Evolutionary conservation across 2,888 invertebrate genomes (phyloP), one percentile per base, ranked within the genome.

Genomic region (Lithophane socia): DNA sequence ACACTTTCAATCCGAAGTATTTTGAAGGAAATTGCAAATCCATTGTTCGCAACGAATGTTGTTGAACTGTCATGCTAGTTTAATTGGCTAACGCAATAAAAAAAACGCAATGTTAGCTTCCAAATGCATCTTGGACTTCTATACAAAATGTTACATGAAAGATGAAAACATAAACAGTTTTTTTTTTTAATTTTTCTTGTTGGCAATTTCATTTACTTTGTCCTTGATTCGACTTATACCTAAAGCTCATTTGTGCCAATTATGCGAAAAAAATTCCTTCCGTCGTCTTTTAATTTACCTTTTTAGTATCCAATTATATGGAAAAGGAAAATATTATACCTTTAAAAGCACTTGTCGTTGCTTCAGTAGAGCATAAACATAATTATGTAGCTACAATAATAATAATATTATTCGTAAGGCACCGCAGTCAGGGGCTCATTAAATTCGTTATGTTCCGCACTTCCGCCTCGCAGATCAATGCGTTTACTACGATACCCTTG

Each of bases 261-360:
- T 54, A n/a, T 56, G 13, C 37, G 2, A 60, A 72, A 1, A 24
- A 18, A 1, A n/a, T 66, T 56, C 37, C 49, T 42, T 54, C 18
- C 8, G 12, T 37, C 60, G 24, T 47, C 24, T 63, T 63, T 63
- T 13, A 66, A 78, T 66, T 61, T 78, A 49, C 44, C 24, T 66
- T 77, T 71, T 54, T 18, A 37, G 47, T 72, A 37, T 77, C 24
- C 58, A 77, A 66, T 67, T 69, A 61, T 37, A 21, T 47, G 24
- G 58, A 78, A 54, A 78, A 54, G 4, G 5, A 29, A 29, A 49
- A 77, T 66, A 24, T 72, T 44, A n/a, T 65, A 49, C 58, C 21
- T n/a, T 60, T 52, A 9, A 13, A 52, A 52, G 29, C 2, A 69
- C 54, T 75, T 69, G 37, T 64, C 21, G 37, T 60, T 37, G 52